A percentile compares a stretch with the other conserved stretches of the same genome.
These are phyloP conservation scores for Sciaenops ocellatus DNA, from an alignment of 2,797 vertebrate genomes.

Conservation along the genomic window DNA sequence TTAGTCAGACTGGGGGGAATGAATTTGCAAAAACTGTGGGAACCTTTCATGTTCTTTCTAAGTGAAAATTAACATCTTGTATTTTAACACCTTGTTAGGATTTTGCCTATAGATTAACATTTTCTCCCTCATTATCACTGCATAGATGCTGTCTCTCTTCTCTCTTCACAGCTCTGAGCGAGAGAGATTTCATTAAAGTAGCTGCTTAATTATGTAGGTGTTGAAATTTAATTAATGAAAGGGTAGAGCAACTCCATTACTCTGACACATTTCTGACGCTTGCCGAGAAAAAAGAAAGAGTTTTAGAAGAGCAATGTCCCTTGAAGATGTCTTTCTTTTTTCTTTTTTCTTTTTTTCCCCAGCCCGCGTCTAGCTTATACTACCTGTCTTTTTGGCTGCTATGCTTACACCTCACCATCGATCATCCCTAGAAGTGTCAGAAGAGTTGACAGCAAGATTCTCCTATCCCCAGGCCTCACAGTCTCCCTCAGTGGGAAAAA, in stretches of 20 bases:
- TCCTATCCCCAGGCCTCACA: conserved; percentile 36
- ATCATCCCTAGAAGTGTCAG: conserved; percentile 71
- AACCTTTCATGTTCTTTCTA: conserved; percentile 62
- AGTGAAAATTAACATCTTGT: conserved; percentile 76
- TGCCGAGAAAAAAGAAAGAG: conserved; percentile 62
- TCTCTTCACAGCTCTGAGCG: conserved; percentile 79
- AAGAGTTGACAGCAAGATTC: conserved; percentile 67
- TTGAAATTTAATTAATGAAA: conserved; percentile 92
- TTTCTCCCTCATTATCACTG: conserved; percentile 85
- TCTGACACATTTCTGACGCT: conserved; percentile 83
- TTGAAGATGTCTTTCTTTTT: conserved; percentile 54
- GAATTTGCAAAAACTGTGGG: conserved; percentile 36
- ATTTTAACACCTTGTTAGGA: conserved; percentile 73
- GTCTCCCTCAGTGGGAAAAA: conserved; percentile 11
- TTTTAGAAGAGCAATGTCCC: conserved; percentile 59
- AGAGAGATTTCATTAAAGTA: conserved; percentile 88
- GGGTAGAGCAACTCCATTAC: conserved; percentile 84
- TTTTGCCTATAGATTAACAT: conserved; percentile 80
- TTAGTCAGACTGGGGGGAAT: conserved; percentile 14
- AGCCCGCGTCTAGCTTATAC: conserved; percentile 36
- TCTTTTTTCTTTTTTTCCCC: not conserved
- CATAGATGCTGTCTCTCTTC: conserved; percentile 78
- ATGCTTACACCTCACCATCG: conserved; percentile 67
- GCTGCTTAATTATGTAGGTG: conserved; percentile 90
- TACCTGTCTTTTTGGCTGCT: conserved; percentile 58